A percentile compares a stretch with the other conserved stretches of the same genome.
Evolutionary conservation across 1,140 invertebrate species (phyloP).

Genomic region (Drosophila teissieri): DNA sequence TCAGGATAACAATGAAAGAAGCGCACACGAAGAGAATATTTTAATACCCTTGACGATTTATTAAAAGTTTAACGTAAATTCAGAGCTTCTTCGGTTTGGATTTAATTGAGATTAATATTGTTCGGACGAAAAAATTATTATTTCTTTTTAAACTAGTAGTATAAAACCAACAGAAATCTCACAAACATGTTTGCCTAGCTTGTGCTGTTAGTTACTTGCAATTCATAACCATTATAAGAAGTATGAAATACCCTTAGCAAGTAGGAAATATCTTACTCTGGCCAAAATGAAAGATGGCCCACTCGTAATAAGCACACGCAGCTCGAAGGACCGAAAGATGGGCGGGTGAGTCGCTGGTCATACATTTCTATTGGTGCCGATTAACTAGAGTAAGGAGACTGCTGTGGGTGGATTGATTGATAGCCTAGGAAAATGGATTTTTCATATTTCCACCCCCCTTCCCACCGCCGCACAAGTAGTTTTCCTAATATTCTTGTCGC

Average conservation of each 20-base stretch:
- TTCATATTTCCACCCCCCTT: constrained; percentile 53
- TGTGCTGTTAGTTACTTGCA: no score
- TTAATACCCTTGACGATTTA: constrained; percentile 3
- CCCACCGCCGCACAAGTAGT: constrained; percentile 19
- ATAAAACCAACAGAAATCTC: neutral
- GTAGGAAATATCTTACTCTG: constrained; percentile 1
- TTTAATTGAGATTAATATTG: no score
- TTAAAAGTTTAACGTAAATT: neutral
- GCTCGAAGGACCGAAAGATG: constrained; percentile 11
- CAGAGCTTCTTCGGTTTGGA: no score
- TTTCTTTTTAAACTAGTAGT: no score
- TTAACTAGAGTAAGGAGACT: constrained; percentile 27
- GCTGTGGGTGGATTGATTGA: constrained; percentile 60
- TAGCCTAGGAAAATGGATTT: constrained; percentile 67
- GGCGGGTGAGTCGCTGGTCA: constrained; percentile 26
- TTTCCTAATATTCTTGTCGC: constrained; percentile 42
- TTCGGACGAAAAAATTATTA: no score
- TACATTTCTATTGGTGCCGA: constrained; percentile 65
- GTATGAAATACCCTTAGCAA: neutral
- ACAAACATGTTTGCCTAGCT: no score
- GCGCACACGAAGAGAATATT: neutral
- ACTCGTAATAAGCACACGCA: constrained; percentile 68
- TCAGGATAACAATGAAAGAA: constrained; percentile 47
- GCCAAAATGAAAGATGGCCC: constrained; percentile 65
- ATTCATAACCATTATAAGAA: no score